Conservation (phyloP, 2,113 vertebrate genomes). For the Elaphurus davidianus region DNA sequence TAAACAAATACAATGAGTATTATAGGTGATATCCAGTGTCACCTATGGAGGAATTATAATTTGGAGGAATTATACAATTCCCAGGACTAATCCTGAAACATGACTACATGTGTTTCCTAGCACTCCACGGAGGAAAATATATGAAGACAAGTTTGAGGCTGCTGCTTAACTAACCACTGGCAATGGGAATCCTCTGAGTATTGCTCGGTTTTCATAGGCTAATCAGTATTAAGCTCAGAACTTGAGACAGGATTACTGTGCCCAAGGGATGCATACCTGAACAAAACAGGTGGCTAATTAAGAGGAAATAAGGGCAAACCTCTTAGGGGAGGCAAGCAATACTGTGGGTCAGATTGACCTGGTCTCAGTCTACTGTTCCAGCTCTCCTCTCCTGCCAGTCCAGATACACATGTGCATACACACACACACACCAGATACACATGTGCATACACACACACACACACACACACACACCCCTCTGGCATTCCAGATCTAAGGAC, state of each 20-base stretch:
- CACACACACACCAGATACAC: background rate
- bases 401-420: rapidly evolving
- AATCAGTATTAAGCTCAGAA: background rate
- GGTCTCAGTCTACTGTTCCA: background rate
- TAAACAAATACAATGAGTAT: background rate
- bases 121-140: background rate
- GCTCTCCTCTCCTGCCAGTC: background rate
- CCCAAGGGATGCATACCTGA: background rate
- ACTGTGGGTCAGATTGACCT: background rate
- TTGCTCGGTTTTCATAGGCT: background rate
- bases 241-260: background rate
- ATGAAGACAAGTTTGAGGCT: background rate
- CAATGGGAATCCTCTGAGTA: background rate
- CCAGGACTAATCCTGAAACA: background rate
- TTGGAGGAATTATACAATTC: background rate
- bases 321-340: background rate
- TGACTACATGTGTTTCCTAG: background rate
- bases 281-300: background rate
- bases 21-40: background rate
- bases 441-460: rapidly evolving
- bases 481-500: background rate
- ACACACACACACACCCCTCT: background rate
- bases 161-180: background rate
- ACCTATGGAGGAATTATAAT: background rate
- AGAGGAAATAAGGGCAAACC: background rate